Base-by-base conservation (phyloP, 2,888 invertebrate genomes). In the Balanococcus diminutus region DNA sequence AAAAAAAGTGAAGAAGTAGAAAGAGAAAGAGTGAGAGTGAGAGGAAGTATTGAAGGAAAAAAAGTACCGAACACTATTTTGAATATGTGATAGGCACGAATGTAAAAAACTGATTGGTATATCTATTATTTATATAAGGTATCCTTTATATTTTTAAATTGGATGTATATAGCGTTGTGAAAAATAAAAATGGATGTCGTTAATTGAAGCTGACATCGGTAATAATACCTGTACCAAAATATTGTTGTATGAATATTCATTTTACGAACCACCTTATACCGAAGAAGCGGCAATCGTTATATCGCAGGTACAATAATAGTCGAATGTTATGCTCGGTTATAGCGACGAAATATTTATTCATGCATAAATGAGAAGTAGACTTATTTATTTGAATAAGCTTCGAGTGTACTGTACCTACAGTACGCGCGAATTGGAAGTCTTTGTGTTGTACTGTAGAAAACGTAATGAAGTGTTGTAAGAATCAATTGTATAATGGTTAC, bases 331-430 rank as follows among this genome's bases (percentile, higher is more conserved):
- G 75, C 75, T 36, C n/a, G 32, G 75, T 75, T 75, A 75, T 75
- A 51, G 42, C 31, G 42, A 51, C 31, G 25, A 82, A 82, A 51
- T 82, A 82, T 82, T 82, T 82, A 82, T 82, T 82, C 82, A 82
- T 82, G 46, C 82, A 82, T 82, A 82, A 82, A 82, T 82, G 82
- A 82, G 51, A 82, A 82, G 46, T 28, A 82, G 42, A 51, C 51
- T 46, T 51, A 31, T 82, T 82, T 82, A 51, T 82, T 82, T 51
- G 82, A 82, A 82, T 82, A 46, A 31, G n/a, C 81, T 28, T 28
- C 51, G 8, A 81, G 51, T 81, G 42, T 25, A 39, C 42, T 25
- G 36, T 81, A 31, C 22, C n/a, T n/a, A n/a, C n/a, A n/a, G 16
- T 39, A 31, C 51, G 51, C 51, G 82, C 82, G 51, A 82, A 82